Conservation (phyloP, 2,797 vertebrate genomes). For the Helostoma temminkii region DNA sequence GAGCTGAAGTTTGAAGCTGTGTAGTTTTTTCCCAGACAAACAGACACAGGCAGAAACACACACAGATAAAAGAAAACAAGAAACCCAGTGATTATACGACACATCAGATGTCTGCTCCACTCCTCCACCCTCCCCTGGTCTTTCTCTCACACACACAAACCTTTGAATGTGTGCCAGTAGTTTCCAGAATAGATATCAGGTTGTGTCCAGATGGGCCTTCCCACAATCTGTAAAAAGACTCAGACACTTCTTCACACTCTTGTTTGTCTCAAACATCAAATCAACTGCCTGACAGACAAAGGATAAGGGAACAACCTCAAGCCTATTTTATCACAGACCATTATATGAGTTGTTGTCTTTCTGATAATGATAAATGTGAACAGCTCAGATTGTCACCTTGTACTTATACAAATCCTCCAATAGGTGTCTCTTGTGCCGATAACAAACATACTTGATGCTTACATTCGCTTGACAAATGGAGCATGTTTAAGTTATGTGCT, state of each 20-base stretch:
- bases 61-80: constrained; percentile 57
- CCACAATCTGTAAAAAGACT: constrained; percentile 49
- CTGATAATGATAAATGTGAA: constrained; percentile 28
- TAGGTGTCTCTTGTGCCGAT: constrained; percentile 4
- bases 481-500: background rate
- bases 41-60: constrained; percentile 37
- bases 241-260: constrained; percentile 10
- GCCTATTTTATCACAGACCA: background rate
- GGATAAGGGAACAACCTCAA: background rate
- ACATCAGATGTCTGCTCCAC: constrained; percentile 59
- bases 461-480: background rate
- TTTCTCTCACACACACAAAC: constrained; percentile 19
- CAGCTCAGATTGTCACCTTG: constrained; percentile 9
- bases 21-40: constrained; percentile 20
- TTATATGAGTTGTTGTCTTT: constrained; percentile 15
- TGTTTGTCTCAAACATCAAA: constrained; percentile 2
- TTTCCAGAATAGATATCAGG: constrained; percentile 63
- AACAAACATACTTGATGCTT: background rate
- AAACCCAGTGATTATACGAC: constrained; percentile 58
- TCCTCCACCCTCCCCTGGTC: constrained; percentile 8
- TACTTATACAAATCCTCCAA: constrained; percentile 33
- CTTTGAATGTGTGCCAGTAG: constrained; percentile 60
- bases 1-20: constrained; percentile 11
- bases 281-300: constrained; percentile 14
- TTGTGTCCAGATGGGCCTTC: constrained; percentile 60